Evolutionary conservation across 2,113 vertebrate genomes (phyloP).

Genomic region (Amphiprion percula): DNA sequence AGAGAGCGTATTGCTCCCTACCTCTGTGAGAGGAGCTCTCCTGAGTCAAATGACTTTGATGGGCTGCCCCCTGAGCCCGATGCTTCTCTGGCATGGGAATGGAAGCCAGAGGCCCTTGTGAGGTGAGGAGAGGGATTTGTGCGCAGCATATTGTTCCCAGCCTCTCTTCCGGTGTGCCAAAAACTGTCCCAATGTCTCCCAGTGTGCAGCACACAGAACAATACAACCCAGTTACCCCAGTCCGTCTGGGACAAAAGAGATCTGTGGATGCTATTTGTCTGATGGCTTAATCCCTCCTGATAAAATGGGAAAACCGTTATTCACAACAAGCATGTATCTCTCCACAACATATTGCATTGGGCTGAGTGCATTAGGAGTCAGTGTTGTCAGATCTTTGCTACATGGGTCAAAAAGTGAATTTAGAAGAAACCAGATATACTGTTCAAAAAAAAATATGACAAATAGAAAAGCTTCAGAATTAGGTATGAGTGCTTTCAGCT

Average conservation of each 20-base stretch:
- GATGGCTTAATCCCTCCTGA: constrained; percentile 53
- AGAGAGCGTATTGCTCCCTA: constrained; percentile 68
- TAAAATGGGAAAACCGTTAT: constrained; percentile 33
- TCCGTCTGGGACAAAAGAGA: constrained; percentile 51
- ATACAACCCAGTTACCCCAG: constrained; percentile 36
- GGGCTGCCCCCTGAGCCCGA: constrained; percentile 66
- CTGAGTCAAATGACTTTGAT: constrained; percentile 82
- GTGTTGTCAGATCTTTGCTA: background rate
- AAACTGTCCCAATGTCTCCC: constrained; percentile 55
- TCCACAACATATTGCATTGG: background rate
- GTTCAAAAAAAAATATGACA: background rate
- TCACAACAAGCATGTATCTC: background rate
- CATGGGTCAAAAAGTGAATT: background rate
- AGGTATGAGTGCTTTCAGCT: background rate
- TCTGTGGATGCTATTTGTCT: constrained; percentile 35
- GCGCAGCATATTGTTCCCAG: constrained; percentile 66
- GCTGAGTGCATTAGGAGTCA: background rate
- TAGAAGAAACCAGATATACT: background rate
- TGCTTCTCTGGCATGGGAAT: constrained; percentile 71
- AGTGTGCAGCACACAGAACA: constrained; percentile 58
- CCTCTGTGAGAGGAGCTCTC: constrained; percentile 67
- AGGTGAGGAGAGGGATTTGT: constrained; percentile 67
- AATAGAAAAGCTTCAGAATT: background rate
- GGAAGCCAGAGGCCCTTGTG: constrained; percentile 63
- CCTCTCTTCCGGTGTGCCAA: constrained; percentile 66